A percentile compares a stretch with the other conserved stretches of the same genome.
Conservation (phyloP, 1,140 invertebrate genomes). For the Caenorhabditis brenneri region DNA sequence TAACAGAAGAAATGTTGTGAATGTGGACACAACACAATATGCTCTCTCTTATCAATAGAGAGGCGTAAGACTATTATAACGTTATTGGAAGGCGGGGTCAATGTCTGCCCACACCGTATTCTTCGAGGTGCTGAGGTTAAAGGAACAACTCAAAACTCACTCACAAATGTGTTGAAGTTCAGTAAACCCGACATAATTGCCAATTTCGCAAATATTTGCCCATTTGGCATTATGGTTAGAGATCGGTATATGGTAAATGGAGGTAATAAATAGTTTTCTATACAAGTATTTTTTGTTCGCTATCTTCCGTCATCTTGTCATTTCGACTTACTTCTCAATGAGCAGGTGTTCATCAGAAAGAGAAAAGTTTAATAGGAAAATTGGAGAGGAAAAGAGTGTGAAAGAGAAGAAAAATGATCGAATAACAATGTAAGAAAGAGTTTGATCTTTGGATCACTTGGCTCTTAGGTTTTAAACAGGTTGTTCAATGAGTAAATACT, state of each 20-base stretch:
- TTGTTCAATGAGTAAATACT: neutral
- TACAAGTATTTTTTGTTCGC: neutral
- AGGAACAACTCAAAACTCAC: constrained; percentile 5
- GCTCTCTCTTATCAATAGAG: neutral
- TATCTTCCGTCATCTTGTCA: neutral
- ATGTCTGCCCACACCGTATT: neutral
- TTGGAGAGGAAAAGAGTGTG: too few relatives aligned
- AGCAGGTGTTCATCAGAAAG: neutral
- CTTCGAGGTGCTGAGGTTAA: neutral
- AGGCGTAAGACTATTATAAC: neutral
- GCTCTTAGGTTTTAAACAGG: neutral
- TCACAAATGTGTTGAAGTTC: neutral
- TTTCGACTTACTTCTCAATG: neutral
- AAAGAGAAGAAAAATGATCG: neutral
- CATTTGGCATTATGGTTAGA: neutral
- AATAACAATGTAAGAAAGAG: neutral
- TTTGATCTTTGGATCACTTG: constrained; percentile 27
- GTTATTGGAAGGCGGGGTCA: neutral
- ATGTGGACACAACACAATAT: neutral
- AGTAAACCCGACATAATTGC: constrained; percentile 10
- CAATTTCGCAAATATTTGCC: constrained; percentile 31
- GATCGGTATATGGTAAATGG: neutral
- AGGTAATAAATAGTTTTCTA: neutral
- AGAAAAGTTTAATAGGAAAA: neutral
- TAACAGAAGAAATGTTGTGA: neutral